phyloP scores from a whole-genome alignment of 2,888 invertebrate species.

The Mesoligia furuncula region DNA sequence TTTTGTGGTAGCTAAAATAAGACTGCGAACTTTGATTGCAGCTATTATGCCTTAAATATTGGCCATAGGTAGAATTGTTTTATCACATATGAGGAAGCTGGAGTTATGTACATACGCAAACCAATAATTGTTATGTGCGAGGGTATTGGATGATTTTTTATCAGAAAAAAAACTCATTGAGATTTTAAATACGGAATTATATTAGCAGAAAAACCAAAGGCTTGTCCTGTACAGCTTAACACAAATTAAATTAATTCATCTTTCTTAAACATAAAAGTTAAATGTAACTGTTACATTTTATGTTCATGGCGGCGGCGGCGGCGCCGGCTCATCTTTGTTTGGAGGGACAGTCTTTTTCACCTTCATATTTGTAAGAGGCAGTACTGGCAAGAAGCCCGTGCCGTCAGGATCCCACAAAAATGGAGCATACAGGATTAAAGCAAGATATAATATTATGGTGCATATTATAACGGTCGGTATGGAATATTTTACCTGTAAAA shows the following conservation, averaged over 20 bases:
- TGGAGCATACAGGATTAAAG: conserved; percentile 50
- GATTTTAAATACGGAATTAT: neutral
- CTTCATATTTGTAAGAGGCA: neutral
- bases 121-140: too few species aligned
- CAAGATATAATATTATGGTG: conserved; percentile 56
- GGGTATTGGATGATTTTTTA: too few species aligned
- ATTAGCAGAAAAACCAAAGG: conserved; percentile 5
- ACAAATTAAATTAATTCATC: conserved; percentile 11
- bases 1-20: too few species aligned
- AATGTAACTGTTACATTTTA: neutral
- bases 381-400: rapidly evolving
- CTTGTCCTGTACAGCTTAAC: neutral
- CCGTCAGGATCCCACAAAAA: conserved; percentile 1
- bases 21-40: too few species aligned
- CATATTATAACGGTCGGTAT: conserved; percentile 70
- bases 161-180: neutral
- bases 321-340: neutral
- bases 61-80: too few species aligned
- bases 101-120: too few species aligned
- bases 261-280: neutral
- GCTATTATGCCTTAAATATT: too few species aligned
- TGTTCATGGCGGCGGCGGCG: neutral
- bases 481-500: conserved; percentile 72
- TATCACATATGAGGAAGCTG: too few species aligned
- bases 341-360: neutral